These are phyloP conservation scores for Phoeniculus purpureus DNA, from an alignment of 2,797 vertebrate genomes.

Conservation along the genomic window DNA sequence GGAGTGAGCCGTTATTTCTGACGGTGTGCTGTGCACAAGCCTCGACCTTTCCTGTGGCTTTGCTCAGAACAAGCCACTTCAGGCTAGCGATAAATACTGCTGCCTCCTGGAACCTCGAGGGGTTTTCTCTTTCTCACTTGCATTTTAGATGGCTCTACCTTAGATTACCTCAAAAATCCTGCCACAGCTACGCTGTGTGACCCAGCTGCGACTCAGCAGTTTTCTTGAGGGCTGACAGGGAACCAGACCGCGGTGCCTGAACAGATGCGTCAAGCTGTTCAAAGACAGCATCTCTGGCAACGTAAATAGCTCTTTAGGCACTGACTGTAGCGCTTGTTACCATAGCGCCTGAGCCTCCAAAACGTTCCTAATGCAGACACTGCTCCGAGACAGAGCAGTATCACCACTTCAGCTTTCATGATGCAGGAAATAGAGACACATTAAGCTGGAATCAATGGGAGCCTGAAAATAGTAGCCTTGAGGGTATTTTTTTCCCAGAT, in stretches of 20 bases:
- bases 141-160: constrained; percentile 20
- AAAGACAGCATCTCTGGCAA: background rate
- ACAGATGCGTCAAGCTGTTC: constrained; percentile 49
- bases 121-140: constrained; percentile 18
- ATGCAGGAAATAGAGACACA: background rate
- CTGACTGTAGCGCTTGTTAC: background rate
- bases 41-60: background rate
- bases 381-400: background rate
- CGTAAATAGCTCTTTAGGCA: constrained; percentile 37
- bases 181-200: constrained; percentile 11
- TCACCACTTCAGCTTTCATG: background rate
- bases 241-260: constrained; percentile 18
- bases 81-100: constrained; percentile 2
- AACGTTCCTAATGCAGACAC: constrained; percentile 35
- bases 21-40: background rate
- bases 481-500: background rate
- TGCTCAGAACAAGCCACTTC: constrained; percentile 20
- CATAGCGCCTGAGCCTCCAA: constrained; percentile 36
- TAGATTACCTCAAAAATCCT: constrained; percentile 37
- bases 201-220: constrained; percentile 24
- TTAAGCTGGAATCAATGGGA: background rate
- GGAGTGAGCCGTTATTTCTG: constrained; percentile 12
- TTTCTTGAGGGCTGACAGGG: constrained; percentile 14
- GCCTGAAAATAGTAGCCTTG: constrained; percentile 15
- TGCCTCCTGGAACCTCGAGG: background rate